Percentiles rank a stretch among this genome's conserved stretches.
phyloP scores from a whole-genome alignment of 1,140 invertebrate genomes.

The Ceratina japonica region DNA sequence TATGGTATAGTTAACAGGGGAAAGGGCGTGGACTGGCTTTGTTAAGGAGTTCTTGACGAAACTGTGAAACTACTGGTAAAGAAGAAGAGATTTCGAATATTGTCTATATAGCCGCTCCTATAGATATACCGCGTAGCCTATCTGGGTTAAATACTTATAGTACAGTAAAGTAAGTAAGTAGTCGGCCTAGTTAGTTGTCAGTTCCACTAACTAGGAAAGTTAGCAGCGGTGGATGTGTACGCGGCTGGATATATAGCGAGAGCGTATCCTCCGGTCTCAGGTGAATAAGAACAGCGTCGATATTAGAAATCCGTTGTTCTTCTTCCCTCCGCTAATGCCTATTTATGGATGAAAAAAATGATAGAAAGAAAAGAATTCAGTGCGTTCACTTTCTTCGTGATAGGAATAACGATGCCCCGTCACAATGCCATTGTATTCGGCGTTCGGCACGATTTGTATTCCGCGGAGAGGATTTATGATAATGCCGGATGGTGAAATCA shows the following conservation, averaged over 20 bases:
- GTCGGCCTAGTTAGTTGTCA: slow-evolving; percentile 2
- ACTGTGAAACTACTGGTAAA: slow-evolving; percentile 5
- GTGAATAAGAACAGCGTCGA: too few relatives aligned
- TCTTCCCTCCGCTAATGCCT: too few relatives aligned
- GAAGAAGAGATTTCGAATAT: slow-evolving; percentile 15
- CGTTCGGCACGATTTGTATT: slow-evolving; percentile 60
- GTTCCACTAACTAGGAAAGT: slow-evolving; percentile 13
- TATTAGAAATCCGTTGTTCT: too few relatives aligned
- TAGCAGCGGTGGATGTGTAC: background rate
- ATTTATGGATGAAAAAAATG: background rate
- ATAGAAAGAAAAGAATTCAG: slow-evolving; percentile 1
- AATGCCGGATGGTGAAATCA: slow-evolving; percentile 55
- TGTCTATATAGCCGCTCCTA: too few relatives aligned
- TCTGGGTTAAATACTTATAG: slow-evolving; percentile 19
- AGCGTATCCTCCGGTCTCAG: too few relatives aligned
- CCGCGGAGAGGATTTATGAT: slow-evolving; percentile 40
- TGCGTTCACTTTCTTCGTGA: slow-evolving; percentile 10
- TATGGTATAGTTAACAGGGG: background rate
- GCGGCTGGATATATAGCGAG: too few relatives aligned
- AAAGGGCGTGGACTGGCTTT: slow-evolving; percentile 23
- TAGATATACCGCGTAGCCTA: too few relatives aligned
- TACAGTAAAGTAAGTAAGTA: background rate
- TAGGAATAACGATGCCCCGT: slow-evolving; percentile 21
- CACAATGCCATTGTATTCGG: slow-evolving; percentile 30
- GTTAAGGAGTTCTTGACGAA: slow-evolving; percentile 33